Evolutionary conservation across 2,888 invertebrate species (phyloP).

Genomic region (Tipula vernalis): DNA sequence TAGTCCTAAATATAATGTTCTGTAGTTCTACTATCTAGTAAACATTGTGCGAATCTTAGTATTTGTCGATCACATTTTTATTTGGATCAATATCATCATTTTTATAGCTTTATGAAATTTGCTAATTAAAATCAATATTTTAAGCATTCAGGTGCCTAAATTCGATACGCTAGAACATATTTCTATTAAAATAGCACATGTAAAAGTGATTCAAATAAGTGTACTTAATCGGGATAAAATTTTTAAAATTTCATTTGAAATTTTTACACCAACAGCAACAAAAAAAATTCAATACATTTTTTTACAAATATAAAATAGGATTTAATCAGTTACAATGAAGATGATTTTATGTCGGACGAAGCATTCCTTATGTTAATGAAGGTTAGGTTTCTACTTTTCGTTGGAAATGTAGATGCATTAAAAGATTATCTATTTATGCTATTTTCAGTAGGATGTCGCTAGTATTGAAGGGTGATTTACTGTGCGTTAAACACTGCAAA

Average conservation of each 20-base stretch:
- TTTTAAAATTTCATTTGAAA: background rate
- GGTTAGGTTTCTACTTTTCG: constrained; percentile 26
- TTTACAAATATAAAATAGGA: constrained; percentile 17
- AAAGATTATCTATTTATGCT: background rate
- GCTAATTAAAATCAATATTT: background rate
- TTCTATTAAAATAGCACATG: background rate
- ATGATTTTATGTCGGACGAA: constrained; percentile 27
- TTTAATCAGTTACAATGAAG: constrained; percentile 30
- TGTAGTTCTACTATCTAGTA: background rate
- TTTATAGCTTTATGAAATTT: background rate
- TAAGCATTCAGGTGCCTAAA: background rate
- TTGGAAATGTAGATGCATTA: background rate
- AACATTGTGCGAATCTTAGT: background rate
- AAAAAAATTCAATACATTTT: background rate
- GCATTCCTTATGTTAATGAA: constrained; percentile 33
- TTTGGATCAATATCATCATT: background rate
- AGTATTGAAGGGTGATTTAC: background rate
- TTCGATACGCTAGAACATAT: background rate
- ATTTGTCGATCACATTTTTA: background rate
- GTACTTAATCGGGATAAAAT: background rate
- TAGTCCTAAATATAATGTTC: background rate
- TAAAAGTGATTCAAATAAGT: background rate
- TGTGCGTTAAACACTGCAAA: background rate
- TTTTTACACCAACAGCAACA: background rate
- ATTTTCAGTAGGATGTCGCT: constrained; percentile 4